phyloP scores from a whole-genome alignment of 2,888 invertebrate genomes.

The Drosophila subquinaria region DNA sequence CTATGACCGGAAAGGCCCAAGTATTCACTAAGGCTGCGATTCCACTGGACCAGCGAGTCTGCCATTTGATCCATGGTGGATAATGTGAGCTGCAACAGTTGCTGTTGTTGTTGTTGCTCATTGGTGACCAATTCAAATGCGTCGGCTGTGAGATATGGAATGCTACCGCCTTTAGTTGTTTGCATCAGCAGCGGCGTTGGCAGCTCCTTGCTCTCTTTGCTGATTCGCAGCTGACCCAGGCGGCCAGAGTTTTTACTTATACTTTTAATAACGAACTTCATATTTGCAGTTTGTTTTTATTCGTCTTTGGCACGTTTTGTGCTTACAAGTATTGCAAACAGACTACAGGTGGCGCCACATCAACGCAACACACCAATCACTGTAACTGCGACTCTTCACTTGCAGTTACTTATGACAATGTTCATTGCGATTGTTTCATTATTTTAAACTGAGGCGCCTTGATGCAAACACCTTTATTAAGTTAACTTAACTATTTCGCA shows the following conservation, averaged over 20 bases:
- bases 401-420: no score
- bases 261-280: constrained; percentile 90
- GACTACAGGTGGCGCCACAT: no score
- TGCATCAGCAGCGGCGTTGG: constrained; percentile 92
- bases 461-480: no score
- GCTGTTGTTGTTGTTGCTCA: constrained; percentile 85
- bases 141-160: constrained; percentile 93
- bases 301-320: constrained; percentile 38
- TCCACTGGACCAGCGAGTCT: constrained; percentile 88
- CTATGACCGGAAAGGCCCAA: constrained; percentile 87
- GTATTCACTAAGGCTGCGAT: constrained; percentile 90
- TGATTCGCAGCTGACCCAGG: constrained; percentile 87
- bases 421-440: no score
- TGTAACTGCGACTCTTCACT: no score
- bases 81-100: constrained; percentile 90
- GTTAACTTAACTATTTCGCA: no score
- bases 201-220: constrained; percentile 85
- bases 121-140: constrained; percentile 88
- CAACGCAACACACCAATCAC: no score
- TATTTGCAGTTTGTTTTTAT: constrained; percentile 81
- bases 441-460: no score
- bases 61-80: constrained; percentile 89
- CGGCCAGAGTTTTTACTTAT: constrained; percentile 88
- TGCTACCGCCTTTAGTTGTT: constrained; percentile 92
- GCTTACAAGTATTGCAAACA: neutral